A percentile compares a stretch with the other conserved stretches of the same genome.
Conservation (phyloP, 2,888 invertebrate genomes). For the Rhopalosiphum nymphaeae region DNA sequence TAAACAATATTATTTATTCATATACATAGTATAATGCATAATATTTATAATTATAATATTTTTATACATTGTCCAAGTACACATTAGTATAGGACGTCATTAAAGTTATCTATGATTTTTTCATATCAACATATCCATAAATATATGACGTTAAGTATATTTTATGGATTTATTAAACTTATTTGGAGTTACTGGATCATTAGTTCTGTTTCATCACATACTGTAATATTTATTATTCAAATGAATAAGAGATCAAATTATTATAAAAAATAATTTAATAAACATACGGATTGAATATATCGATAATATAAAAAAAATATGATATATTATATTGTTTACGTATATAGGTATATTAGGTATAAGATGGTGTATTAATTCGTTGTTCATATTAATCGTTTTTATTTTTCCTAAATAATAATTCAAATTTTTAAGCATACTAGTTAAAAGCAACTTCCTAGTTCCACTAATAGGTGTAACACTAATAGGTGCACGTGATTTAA, state of each 20-base stretch:
- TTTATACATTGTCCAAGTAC: not conserved
- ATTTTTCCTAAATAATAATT: too few species aligned
- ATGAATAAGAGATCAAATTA: not conserved
- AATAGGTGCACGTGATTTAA: not conserved
- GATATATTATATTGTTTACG: too few species aligned
- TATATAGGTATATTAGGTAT: too few species aligned
- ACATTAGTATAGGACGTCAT: not conserved
- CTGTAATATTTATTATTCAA: not conserved
- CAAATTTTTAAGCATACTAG: not conserved
- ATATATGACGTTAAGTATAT: not conserved
- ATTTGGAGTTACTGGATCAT: not conserved
- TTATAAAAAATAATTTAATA: not conserved
- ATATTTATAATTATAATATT: not conserved
- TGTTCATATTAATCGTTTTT: too few species aligned
- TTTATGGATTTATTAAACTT: not conserved
- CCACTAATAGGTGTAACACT: not conserved
- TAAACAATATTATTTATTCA: too few species aligned
- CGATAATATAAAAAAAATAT: too few species aligned
- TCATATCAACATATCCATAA: not conserved
- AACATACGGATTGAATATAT: not conserved
- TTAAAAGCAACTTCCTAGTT: not conserved
- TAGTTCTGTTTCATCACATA: not conserved
- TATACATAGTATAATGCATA: not conserved
- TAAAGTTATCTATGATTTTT: not conserved
- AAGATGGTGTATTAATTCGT: too few species aligned